Base-by-base conservation (phyloP, 2,797 vertebrate genomes). In the Gallinago nigripennis region DNA sequence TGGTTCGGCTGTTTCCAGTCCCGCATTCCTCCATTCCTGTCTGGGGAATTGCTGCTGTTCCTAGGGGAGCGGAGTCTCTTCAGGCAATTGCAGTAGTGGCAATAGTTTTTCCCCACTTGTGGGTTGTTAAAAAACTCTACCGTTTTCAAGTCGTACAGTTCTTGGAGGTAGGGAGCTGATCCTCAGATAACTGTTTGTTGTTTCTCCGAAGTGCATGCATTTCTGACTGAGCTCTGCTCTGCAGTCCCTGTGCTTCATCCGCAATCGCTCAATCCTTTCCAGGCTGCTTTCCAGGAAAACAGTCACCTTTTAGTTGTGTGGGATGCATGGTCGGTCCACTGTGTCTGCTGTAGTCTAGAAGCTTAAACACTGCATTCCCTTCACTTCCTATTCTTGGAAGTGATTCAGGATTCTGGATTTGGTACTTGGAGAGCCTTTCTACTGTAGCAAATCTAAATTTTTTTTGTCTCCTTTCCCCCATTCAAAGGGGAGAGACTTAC, bases 21-120 rank as follows among this genome's bases (percentile, higher is more conserved):
- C 19, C 11, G 16, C 0, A 0, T 81, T 88, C 21, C 45, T 71
- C 15, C 0, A 0, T 35, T 89, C 16, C 23, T 64, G 11, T 56
- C 60, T 16, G 14, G 12, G 46, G 18, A 31, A n/a, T 70, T 77
- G 15, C 12, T 78, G 3, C 31, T 68, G 12, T 64, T 88, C 6
- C 9, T 46, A 18, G 18, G 5, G 5, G 7, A 27, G 2, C 24
- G 2, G 23, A 7, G 11, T 64, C 20, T 81, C 64, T 58, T 72
- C 27, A 76, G 41, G 9, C 16, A 14, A 72, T 66, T 2, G 4
- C 30, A 23, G 19, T 3, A 54, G 65, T 43, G 41, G 16, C 70
- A 71, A 21, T 13, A 20, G n/a, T 79, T 24, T 17, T 54, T 54
- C 31, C 43, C 7, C 11, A 3, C 12, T n/a, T n/a, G 24, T 21